Conservation (phyloP, 1,140 invertebrate species). For the Dendrolimus kikuchii region DNA sequence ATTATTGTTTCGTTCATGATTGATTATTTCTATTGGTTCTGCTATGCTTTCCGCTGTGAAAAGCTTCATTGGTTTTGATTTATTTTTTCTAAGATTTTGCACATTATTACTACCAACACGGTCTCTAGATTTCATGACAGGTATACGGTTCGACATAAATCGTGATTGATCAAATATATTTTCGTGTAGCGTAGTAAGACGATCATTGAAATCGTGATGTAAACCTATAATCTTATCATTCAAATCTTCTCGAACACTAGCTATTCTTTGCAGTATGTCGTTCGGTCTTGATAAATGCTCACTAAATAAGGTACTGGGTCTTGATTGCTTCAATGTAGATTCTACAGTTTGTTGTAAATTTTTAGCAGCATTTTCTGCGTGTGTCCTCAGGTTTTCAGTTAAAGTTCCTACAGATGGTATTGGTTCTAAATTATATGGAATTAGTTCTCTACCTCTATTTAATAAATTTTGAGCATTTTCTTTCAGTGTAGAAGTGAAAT, state of each 20-base stretch:
- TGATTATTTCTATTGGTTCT: slow-evolving; percentile 3
- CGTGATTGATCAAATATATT: slow-evolving; percentile 12
- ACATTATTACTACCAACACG: not conserved
- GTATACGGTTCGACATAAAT: slow-evolving; percentile 11
- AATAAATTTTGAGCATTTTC: slow-evolving; percentile 16
- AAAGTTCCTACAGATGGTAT: not conserved
- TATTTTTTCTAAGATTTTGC: too few relatives aligned
- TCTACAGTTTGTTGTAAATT: slow-evolving; percentile 18
- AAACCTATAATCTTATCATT: slow-evolving; percentile 38
- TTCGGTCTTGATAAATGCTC: slow-evolving; percentile 12
- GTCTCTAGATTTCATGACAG: slow-evolving; percentile 6
- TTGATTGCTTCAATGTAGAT: slow-evolving; percentile 16
- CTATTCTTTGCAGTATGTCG: slow-evolving; percentile 26
- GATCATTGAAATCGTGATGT: slow-evolving; percentile 37
- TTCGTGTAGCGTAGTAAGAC: slow-evolving; percentile 27
- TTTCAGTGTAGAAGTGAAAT: slow-evolving; percentile 12
- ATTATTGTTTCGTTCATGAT: slow-evolving; percentile 2
- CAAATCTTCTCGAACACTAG: slow-evolving; percentile 28
- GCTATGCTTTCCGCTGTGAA: too few relatives aligned
- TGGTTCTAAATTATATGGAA: not conserved
- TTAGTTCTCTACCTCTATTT: slow-evolving; percentile 9
- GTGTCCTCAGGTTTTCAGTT: slow-evolving; percentile 14
- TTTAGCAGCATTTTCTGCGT: slow-evolving; percentile 17
- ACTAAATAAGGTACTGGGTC: slow-evolving; percentile 11
- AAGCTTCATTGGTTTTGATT: too few relatives aligned